These are phyloP conservation scores for Smithornis capensis DNA, from an alignment of 2,113 vertebrate genomes.

Conservation along the genomic window DNA sequence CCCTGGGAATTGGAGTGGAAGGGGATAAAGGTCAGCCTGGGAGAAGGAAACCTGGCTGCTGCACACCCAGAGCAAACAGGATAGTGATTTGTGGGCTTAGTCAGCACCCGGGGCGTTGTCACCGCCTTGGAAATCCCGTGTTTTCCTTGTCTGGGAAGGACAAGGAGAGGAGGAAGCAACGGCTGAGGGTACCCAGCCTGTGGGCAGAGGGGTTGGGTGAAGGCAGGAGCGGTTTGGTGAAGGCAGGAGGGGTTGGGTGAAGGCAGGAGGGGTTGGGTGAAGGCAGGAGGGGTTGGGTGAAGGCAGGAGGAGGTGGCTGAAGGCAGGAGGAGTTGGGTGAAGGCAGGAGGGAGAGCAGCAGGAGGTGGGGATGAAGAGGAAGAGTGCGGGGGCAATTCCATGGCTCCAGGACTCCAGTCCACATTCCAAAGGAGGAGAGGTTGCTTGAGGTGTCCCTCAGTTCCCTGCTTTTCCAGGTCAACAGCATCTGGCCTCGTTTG, in stretches of 20 bases:
- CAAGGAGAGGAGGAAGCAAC: neutral
- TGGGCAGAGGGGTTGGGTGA: neutral
- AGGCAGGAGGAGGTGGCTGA: no score
- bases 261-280: neutral
- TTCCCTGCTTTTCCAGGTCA: neutral
- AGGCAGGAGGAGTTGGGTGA: neutral
- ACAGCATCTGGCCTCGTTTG: neutral
- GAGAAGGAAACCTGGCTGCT: neutral
- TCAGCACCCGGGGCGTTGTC: neutral
- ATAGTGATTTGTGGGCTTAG: neutral
- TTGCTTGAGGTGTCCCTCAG: neutral
- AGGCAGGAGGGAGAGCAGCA: neutral
- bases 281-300: neutral
- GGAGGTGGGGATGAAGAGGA: neutral
- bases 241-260: neutral
- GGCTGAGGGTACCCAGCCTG: rapidly evolving
- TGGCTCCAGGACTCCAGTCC: neutral
- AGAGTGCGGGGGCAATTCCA: neutral
- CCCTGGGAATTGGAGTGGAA: rapidly evolving
- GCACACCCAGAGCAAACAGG: slow-evolving; percentile 27
- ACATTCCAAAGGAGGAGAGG: neutral
- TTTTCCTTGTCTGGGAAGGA: neutral
- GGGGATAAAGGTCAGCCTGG: neutral
- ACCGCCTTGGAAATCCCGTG: neutral
- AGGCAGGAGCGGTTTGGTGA: no score